Base-by-base conservation (phyloP, 2,888 invertebrate genomes). In the Nasonovia ribisnigri region DNA sequence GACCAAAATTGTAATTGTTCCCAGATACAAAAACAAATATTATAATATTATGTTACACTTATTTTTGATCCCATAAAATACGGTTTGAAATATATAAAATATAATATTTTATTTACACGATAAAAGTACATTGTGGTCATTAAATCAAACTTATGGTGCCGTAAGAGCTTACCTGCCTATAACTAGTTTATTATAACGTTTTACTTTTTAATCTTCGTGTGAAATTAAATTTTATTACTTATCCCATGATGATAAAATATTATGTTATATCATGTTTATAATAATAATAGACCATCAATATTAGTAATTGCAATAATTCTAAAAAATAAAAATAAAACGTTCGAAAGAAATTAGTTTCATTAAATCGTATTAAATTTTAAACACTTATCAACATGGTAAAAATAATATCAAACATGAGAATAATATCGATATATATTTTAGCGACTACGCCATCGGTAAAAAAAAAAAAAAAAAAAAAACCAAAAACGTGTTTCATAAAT, bases 221-320 rank as follows among this genome's bases (percentile, higher is more conserved):
- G 90, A 90, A 90, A 90, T 60, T 67, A 46, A 67, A 67, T 90
- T 90, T 60, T 43, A 90, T 67, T 89, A 46, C 89, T n/a, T n/a
- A 11, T 67, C 46, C 26, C 26, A 29, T 88, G n/a, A 43, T 11
- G 6, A n/a, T 67, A n/a, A 46, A 67, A 43, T 86, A 86, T 43
- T 43, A 60, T 20, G 6, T 57, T 67, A 57, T 89, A 60, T 89
- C 20, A n/a, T 46, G 29, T 90, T 60, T n/a, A n/a, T n/a, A 4
- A 67, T 90, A 67, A 67, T 60, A 67, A 48, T 43, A 86, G 46
- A 43, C 43, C 26, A 46, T 86, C 86, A 46, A 86, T 86, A 86
- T 86, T 46, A 46, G n/a, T 86, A 36, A 36, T 20, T 24, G 36
- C 8, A 20, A 77, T 26, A 42, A 20, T 77, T 77, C 77, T 77